phyloP scores from a whole-genome alignment of 2,888 invertebrate genomes.

The Arctia plantaginis region DNA sequence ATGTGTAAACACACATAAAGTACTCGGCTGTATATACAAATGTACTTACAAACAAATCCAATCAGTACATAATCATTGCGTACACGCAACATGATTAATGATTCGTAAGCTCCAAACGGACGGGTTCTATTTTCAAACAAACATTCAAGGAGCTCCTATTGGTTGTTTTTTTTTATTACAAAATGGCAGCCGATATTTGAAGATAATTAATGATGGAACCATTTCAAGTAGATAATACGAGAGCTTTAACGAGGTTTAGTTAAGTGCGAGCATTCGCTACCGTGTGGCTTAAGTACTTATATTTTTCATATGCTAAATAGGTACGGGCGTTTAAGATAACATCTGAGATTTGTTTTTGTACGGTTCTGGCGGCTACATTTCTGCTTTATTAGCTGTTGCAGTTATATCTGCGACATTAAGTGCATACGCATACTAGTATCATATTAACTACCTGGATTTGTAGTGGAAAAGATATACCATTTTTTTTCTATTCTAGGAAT shows the following conservation, averaged over 20 bases:
- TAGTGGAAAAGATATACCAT: neutral
- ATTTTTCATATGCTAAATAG: slow-evolving; percentile 78
- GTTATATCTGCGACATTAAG: slow-evolving; percentile 26
- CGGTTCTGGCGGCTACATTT: slow-evolving; percentile 28
- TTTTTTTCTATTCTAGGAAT: neutral
- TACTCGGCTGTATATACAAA: slow-evolving; percentile 15
- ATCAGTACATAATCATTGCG: slow-evolving; percentile 56
- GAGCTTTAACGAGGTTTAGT: slow-evolving; percentile 62
- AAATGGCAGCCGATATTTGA: slow-evolving; percentile 81
- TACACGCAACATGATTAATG: slow-evolving; percentile 73
- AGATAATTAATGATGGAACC: slow-evolving; percentile 77
- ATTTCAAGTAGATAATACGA: slow-evolving; percentile 72
- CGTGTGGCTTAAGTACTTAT: slow-evolving; percentile 64
- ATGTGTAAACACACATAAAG: neutral
- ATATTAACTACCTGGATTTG: neutral
- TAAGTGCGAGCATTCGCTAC: slow-evolving; percentile 76
- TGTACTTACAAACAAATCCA: slow-evolving; percentile 30
- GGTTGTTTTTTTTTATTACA: slow-evolving; percentile 75
- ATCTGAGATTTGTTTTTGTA: slow-evolving; percentile 37
- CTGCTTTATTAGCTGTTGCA: slow-evolving; percentile 21
- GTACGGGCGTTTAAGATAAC: slow-evolving; percentile 56
- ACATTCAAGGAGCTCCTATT: slow-evolving; percentile 67
- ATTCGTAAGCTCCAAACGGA: slow-evolving; percentile 71
- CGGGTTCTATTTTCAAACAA: slow-evolving; percentile 79
- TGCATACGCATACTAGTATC: neutral